phyloP scores from a whole-genome alignment of 2,113 vertebrate species.

The Phrynosoma platyrhinos region DNA sequence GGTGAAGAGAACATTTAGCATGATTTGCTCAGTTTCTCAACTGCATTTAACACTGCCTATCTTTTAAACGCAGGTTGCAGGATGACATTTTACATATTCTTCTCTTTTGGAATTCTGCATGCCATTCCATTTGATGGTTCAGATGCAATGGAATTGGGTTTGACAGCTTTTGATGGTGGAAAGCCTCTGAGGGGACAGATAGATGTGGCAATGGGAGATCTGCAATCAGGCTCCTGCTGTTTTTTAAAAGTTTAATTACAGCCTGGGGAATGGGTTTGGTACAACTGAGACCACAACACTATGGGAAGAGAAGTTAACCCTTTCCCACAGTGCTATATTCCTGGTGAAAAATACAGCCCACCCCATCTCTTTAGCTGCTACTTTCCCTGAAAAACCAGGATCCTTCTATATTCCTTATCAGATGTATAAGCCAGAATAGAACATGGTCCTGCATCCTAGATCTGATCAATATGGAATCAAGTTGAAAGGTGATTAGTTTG shows the following conservation, averaged over 20 bases:
- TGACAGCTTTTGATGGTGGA: not conserved
- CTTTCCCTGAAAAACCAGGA: not conserved
- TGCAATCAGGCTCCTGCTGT: too few species aligned
- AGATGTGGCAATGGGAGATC: not conserved
- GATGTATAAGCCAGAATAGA: not conserved
- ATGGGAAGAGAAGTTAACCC: not conserved
- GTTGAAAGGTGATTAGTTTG: not conserved
- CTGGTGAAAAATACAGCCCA: not conserved
- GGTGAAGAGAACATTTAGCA: not conserved
- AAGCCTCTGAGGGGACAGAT: not conserved
- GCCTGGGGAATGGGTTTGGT: not conserved
- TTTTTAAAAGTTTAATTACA: not conserved
- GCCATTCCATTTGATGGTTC: not conserved
- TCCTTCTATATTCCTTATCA: not conserved
- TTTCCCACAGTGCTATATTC: not conserved
- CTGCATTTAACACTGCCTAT: not conserved
- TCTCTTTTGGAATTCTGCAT: not conserved
- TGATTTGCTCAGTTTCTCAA: not conserved
- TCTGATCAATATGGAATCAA: not conserved
- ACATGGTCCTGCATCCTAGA: not conserved
- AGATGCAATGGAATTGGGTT: constrained; percentile 1
- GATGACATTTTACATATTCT: constrained; percentile 2
- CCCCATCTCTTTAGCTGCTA: not conserved
- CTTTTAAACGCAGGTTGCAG: not conserved
- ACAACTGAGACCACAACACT: not conserved